A percentile compares a stretch with the other conserved stretches of the same genome.
Conservation (phyloP, 2,797 vertebrate genomes). For the Odontamblyopus lacepedii region DNA sequence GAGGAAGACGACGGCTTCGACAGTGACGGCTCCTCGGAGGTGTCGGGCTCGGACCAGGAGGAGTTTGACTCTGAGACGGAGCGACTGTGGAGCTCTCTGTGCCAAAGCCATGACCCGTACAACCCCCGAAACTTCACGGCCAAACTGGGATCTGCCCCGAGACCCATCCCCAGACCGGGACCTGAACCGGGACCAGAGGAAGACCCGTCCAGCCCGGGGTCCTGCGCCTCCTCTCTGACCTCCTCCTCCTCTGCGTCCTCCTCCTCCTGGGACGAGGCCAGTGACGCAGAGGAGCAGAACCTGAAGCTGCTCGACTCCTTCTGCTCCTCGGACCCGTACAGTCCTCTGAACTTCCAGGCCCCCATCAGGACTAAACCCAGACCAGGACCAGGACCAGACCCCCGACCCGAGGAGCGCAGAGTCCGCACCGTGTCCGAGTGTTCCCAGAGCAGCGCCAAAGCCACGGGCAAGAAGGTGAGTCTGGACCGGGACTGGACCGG, state of each 20-base stretch:
- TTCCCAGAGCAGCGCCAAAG: not conserved
- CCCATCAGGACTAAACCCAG: conserved; percentile 57
- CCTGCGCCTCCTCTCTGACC: conserved; percentile 11
- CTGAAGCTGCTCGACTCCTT: conserved; percentile 87
- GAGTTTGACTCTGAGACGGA: conserved; percentile 70
- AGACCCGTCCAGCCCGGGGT: conserved; percentile 24
- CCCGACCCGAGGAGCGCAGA: not conserved
- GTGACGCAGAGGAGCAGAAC: conserved; percentile 83
- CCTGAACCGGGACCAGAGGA: not conserved
- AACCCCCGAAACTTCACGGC: conserved; percentile 89
- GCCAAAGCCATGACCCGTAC: conserved; percentile 84
- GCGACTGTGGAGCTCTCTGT: conserved; percentile 84
- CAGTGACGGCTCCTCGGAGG: conserved; percentile 78
- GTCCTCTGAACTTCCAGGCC: conserved; percentile 88
- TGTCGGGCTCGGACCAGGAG: conserved; percentile 53
- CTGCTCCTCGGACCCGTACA: conserved; percentile 86
- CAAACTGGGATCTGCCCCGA: conserved; percentile 67
- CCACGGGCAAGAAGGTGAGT: not conserved
- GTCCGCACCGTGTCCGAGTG: not conserved
- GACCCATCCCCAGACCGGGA: conserved; percentile 49
- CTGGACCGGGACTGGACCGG: no score
- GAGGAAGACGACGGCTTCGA: conserved; percentile 83
- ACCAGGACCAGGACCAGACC: not conserved
- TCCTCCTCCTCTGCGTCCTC: not conserved
- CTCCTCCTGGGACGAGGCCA: conserved; percentile 68